Base-by-base conservation (phyloP, 2,113 vertebrate genomes). In the Phocoena phocoena region DNA sequence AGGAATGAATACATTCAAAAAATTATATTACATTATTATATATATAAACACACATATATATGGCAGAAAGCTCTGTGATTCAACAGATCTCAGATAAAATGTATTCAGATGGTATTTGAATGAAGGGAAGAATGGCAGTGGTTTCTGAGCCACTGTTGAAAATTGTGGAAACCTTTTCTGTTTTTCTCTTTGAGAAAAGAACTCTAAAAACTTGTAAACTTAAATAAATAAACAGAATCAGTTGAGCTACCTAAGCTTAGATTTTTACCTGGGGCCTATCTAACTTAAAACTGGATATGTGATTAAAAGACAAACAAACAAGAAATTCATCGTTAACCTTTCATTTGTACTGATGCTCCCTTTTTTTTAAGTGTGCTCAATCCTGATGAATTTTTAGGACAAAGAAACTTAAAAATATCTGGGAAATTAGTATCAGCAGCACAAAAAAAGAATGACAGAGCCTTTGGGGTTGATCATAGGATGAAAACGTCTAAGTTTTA, bases 311-410 rank as follows among this genome's bases (percentile, higher is more conserved):
- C 13, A 68, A 73, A 82, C n/a, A 92, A 85, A 95, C 4, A 76
- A 80, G 28, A 55, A 38, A 50, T 4, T 38, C 2, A 73, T 81
- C 10, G 38, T 63, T 84, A 11, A 93, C 80, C 38, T 94, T 96
- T 71, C 28, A n/a, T 63, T 88, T 89, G 93, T 33, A 58, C n/a
- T 41, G 55, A 50, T 25, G 44, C 33, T 92, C 71, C 67, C 12
- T 93, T 93, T 80, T 53, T 58, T 38, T 88, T 55, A 70, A 71
- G 3, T 68, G 63, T 93, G 58, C 60, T 88, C 68, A 93, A 53
- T 98, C 68, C 21, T 92, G 73, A 65, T 96, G 58, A 47, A 83
- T 74, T 95, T 94, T 97, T 47, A 95, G 82, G 82, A 97, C 89
- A 96, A 95, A 97, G 83, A 97, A 63, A 79, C 89, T 92, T 55